Evolutionary conservation across 64 coral and sea anemone genomes (phyloP).

Genomic region (Dendrophyllia cribrosa): DNA sequence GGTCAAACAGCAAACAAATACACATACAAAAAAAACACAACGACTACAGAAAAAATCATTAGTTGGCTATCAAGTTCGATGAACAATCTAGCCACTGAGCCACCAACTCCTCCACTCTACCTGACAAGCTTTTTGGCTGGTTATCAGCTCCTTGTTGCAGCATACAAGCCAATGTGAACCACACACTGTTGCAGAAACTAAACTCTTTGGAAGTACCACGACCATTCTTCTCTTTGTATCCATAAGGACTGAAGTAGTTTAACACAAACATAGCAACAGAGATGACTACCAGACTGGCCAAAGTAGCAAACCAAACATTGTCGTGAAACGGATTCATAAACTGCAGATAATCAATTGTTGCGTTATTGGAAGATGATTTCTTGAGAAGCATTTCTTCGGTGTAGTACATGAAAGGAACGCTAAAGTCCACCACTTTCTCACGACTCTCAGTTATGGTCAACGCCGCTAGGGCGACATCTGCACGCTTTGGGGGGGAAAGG

Average conservation of each 20-base stretch:
- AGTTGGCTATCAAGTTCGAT: too few relatives aligned
- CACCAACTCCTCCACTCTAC: background rate
- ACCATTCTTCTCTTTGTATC: slow-evolving; percentile 58
- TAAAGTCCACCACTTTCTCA: slow-evolving; percentile 58
- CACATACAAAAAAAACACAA: too few relatives aligned
- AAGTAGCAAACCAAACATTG: slow-evolving; percentile 53
- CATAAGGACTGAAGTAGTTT: slow-evolving; percentile 85
- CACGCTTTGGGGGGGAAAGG: slow-evolving; percentile 47
- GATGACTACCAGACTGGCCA: slow-evolving; percentile 38
- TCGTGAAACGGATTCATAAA: slow-evolving; percentile 69
- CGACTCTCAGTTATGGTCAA: slow-evolving; percentile 49
- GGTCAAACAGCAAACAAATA: too few relatives aligned
- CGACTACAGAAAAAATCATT: too few relatives aligned
- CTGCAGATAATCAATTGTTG: slow-evolving; percentile 3
- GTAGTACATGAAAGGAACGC: slow-evolving; percentile 70
- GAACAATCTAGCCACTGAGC: too few relatives aligned
- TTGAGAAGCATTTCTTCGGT: slow-evolving; percentile 71
- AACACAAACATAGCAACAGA: slow-evolving; percentile 51
- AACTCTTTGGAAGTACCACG: slow-evolving; percentile 65
- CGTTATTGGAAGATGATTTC: background rate
- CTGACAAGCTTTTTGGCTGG: slow-evolving; percentile 63
- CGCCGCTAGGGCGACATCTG: slow-evolving; percentile 66
- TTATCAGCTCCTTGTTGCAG: slow-evolving; percentile 77
- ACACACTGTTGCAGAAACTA: slow-evolving; percentile 68
- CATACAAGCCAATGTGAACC: slow-evolving; percentile 79